phyloP scores from a whole-genome alignment of 1,140 invertebrate genomes.

The Polyergus mexicanus region DNA sequence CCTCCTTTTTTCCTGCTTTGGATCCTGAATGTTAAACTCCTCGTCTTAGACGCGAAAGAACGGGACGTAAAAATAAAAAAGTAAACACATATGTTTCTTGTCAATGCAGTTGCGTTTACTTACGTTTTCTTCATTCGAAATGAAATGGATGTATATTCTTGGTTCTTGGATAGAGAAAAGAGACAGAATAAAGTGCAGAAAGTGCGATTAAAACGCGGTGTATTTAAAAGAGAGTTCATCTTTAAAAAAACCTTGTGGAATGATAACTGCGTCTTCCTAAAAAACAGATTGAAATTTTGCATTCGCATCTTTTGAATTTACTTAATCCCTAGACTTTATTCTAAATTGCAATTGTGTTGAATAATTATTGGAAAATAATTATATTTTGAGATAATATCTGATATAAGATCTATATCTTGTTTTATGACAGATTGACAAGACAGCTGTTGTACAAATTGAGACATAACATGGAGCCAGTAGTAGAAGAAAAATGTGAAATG shows the following conservation, averaged over 20 bases:
- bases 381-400: neutral
- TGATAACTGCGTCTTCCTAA: neutral
- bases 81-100: conserved; percentile 4
- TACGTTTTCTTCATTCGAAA: neutral
- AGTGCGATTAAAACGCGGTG: neutral
- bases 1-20: neutral
- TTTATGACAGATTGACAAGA: conserved; percentile 9
- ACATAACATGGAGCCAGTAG: conserved; percentile 55
- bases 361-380: conserved; percentile 1
- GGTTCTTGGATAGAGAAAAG: neutral
- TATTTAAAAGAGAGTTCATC: neutral
- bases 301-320: neutral
- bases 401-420: conserved; percentile 5
- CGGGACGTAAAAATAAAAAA: neutral
- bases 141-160: neutral
- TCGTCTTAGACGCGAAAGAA: neutral
- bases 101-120: neutral
- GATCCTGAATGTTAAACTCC: no score
- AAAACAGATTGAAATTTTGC: neutral
- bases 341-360: neutral
- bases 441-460: conserved; percentile 1
- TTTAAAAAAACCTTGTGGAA: neutral
- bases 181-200: neutral
- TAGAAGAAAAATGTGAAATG: conserved; percentile 18
- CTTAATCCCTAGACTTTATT: conserved; percentile 15